A percentile compares a stretch with the other conserved stretches of the same genome.
phyloP scores from a whole-genome alignment of 1,140 invertebrate genomes.

The Drepana arcuata region DNA sequence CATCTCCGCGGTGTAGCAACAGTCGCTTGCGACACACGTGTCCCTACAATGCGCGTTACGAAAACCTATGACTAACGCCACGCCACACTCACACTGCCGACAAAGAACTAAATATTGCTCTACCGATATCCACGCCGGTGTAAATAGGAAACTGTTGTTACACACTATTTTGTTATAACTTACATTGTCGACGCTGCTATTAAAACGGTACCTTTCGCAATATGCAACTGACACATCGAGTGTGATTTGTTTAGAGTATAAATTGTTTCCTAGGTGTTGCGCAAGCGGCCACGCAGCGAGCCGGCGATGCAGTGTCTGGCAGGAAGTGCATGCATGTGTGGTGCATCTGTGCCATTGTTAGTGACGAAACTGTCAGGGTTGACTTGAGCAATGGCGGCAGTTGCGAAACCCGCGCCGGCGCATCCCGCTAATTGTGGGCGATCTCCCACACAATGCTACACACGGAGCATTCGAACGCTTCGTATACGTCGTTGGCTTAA shows the following conservation, averaged over 20 bases:
- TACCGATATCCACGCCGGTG: conserved; percentile 23
- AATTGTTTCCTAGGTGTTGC: conserved; percentile 42
- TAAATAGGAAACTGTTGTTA: too few species aligned
- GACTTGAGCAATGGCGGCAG: conserved; percentile 54
- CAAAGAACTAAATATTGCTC: too few species aligned
- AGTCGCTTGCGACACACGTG: conserved; percentile 54
- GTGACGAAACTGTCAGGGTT: conserved; percentile 69
- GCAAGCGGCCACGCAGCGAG: conserved; percentile 44
- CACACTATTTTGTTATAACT: too few species aligned
- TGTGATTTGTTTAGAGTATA: conserved; percentile 32
- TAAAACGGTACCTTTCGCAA: conserved; percentile 40
- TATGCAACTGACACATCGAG: conserved; percentile 29
- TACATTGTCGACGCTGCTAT: conserved; percentile 32
- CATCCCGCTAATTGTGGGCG: conserved; percentile 62
- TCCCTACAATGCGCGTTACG: conserved; percentile 63
- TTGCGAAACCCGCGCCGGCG: conserved; percentile 48
- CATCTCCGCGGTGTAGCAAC: conserved; percentile 55
- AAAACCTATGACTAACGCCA: conserved; percentile 59
- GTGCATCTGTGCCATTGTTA: conserved; percentile 68
- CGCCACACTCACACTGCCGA: conserved; percentile 11
- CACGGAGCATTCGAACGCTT: neutral
- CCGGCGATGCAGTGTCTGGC: conserved; percentile 57
- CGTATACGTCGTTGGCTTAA: neutral
- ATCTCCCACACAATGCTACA: conserved; percentile 34
- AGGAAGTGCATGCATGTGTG: conserved; percentile 67